Conservation (phyloP, 2,888 invertebrate species). For the Chaitophorus viminalis region DNA sequence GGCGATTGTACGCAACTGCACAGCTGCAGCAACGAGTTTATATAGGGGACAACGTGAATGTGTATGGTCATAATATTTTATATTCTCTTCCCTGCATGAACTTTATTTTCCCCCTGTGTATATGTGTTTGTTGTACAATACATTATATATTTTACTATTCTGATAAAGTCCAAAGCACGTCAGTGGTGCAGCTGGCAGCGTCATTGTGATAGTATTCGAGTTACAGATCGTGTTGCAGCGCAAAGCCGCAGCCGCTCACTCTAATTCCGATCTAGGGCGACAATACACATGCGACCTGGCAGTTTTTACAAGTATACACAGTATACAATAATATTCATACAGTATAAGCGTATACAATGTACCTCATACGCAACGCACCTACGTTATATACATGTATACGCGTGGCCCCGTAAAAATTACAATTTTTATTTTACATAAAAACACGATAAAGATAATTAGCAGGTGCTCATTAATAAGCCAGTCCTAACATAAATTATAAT, state of each 20-base stretch:
- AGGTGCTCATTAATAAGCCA: neutral
- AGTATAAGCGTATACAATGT: neutral
- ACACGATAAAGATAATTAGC: neutral
- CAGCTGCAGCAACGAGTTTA: too few relatives aligned
- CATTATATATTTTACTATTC: too few relatives aligned
- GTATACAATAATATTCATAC: too few relatives aligned
- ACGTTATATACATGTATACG: neutral
- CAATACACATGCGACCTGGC: neutral
- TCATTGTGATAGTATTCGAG: too few relatives aligned
- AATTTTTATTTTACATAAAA: neutral
- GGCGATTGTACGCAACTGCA: too few relatives aligned
- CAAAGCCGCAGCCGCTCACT: neutral
- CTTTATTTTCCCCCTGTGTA: too few relatives aligned
- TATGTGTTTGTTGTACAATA: too few relatives aligned
- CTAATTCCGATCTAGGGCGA: slow-evolving; percentile 34
- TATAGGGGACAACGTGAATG: too few relatives aligned
- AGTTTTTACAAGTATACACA: neutral
- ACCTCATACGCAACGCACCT: neutral
- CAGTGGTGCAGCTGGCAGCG: too few relatives aligned
- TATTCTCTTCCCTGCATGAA: too few relatives aligned
- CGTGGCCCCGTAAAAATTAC: neutral
- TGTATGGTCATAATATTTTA: too few relatives aligned
- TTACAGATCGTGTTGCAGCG: neutral
- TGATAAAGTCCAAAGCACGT: too few relatives aligned
- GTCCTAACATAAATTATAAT: neutral